These are phyloP conservation scores for Corydoras sp. DNA, from an alignment of 2,113 vertebrate genomes.

Conservation along the genomic window DNA sequence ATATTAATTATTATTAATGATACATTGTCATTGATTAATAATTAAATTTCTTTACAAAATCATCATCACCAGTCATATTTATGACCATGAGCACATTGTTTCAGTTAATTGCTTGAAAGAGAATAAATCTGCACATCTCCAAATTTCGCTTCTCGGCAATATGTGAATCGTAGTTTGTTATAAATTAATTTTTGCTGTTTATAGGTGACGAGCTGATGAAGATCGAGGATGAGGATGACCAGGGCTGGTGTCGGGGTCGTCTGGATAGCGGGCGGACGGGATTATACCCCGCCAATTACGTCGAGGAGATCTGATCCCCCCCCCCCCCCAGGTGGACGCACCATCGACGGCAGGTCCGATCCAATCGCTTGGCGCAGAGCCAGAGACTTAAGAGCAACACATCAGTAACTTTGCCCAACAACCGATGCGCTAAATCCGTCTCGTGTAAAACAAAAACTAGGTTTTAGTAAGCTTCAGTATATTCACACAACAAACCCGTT, in stretches of 20 bases:
- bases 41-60: too few species aligned
- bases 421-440: slow-evolving; percentile 62
- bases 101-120: too few species aligned
- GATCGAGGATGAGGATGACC: slow-evolving; percentile 93
- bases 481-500: slow-evolving; percentile 59
- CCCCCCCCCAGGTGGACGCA: slow-evolving; percentile 46
- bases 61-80: too few species aligned
- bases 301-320: slow-evolving; percentile 82
- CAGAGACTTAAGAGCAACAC: slow-evolving; percentile 71
- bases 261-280: slow-evolving; percentile 88
- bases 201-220: slow-evolving; percentile 92
- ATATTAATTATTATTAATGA: too few species aligned
- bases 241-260: slow-evolving; percentile 97
- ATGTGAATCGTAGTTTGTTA: neutral
- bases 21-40: too few species aligned
- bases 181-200: slow-evolving; percentile 21
- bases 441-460: slow-evolving; percentile 63
- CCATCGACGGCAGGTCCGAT: slow-evolving; percentile 65
- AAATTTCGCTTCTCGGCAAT: too few species aligned
- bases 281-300: slow-evolving; percentile 97
- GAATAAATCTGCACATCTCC: too few species aligned
- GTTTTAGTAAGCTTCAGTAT: slow-evolving; percentile 59
- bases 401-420: slow-evolving; percentile 57
- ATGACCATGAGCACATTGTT: too few species aligned
- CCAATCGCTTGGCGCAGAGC: slow-evolving; percentile 63